Conservation (phyloP, 2,113 vertebrate species). For the Rhynchopsitta pachyrhyncha region DNA sequence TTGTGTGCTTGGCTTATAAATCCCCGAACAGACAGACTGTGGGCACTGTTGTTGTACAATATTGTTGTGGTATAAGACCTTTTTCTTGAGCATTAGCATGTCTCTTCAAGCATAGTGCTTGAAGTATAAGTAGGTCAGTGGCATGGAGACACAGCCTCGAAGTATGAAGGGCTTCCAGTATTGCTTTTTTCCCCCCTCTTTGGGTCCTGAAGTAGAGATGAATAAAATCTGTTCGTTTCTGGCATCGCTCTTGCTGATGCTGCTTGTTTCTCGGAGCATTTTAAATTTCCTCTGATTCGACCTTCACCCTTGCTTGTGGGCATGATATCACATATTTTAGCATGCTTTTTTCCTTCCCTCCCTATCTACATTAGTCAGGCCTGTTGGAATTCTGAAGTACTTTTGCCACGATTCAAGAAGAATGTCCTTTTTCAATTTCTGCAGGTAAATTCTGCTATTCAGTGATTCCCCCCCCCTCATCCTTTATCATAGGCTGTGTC, state of each 20-base stretch:
- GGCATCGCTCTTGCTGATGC: slow-evolving; percentile 41
- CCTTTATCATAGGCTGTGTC: slow-evolving; percentile 24
- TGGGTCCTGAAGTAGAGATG: slow-evolving; percentile 11
- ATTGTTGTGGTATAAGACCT: slow-evolving; percentile 53
- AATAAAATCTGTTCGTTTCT: slow-evolving; percentile 44
- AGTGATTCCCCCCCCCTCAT: not conserved
- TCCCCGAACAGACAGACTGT: slow-evolving; percentile 55
- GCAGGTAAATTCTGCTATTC: slow-evolving; percentile 35
- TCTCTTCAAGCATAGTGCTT: slow-evolving; percentile 19
- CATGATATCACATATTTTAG: slow-evolving; percentile 35
- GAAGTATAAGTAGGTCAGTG: slow-evolving; percentile 53
- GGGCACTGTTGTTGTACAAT: slow-evolving; percentile 37
- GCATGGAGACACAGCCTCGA: slow-evolving; percentile 25
- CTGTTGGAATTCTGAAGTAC: slow-evolving; percentile 22
- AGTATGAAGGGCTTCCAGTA: slow-evolving; percentile 27
- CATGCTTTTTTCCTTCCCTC: not conserved
- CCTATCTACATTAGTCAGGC: not conserved
- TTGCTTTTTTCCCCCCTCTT: not conserved
- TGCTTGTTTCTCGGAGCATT: slow-evolving; percentile 34
- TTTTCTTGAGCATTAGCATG: not conserved
- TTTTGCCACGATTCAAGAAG: slow-evolving; percentile 22
- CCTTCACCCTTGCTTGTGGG: slow-evolving; percentile 53
- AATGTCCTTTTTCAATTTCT: slow-evolving; percentile 33
- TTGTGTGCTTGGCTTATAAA: slow-evolving; percentile 67
- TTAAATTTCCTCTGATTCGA: slow-evolving; percentile 58